These are phyloP conservation scores for Hemibagrus guttatus DNA, from an alignment of 2,797 vertebrate species.

Conservation along the genomic window DNA sequence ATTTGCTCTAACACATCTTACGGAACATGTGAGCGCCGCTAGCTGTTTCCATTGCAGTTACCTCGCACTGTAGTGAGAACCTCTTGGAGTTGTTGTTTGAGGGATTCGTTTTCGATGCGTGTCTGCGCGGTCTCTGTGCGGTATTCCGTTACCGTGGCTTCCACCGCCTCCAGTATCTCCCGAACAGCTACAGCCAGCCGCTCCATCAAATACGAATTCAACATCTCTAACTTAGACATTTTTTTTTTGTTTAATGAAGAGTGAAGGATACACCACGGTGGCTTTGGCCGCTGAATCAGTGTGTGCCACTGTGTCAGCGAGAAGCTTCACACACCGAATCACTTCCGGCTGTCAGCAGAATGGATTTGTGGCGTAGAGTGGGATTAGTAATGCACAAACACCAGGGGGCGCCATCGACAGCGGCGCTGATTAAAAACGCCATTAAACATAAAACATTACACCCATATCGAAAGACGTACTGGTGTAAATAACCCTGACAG, in stretches of 20 bases:
- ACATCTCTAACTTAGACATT: constrained; percentile 74
- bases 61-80: constrained; percentile 58
- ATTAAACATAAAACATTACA: not conserved
- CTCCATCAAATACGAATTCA: constrained; percentile 73
- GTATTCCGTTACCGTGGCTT: constrained; percentile 76
- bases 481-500: not conserved
- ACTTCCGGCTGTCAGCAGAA: constrained; percentile 41
- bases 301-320: not conserved
- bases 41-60: constrained; percentile 36
- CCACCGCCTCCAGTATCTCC: constrained; percentile 76
- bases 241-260: constrained; percentile 17
- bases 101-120: constrained; percentile 72
- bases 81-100: constrained; percentile 74
- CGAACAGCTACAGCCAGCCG: constrained; percentile 72
- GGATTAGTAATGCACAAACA: not conserved
- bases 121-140: constrained; percentile 71
- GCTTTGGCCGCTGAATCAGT: not conserved
- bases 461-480: not conserved
- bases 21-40: no score
- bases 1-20: not conserved
- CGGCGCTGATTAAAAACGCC: not conserved
- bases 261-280: not conserved
- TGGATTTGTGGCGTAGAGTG: constrained; percentile 1
- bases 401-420: constrained; percentile 16
- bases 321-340: constrained; percentile 24